Evolutionary conservation across 2,888 invertebrate genomes (phyloP), one percentile per base, ranked within the genome.

Genomic region (Drosophila kokeensis): DNA sequence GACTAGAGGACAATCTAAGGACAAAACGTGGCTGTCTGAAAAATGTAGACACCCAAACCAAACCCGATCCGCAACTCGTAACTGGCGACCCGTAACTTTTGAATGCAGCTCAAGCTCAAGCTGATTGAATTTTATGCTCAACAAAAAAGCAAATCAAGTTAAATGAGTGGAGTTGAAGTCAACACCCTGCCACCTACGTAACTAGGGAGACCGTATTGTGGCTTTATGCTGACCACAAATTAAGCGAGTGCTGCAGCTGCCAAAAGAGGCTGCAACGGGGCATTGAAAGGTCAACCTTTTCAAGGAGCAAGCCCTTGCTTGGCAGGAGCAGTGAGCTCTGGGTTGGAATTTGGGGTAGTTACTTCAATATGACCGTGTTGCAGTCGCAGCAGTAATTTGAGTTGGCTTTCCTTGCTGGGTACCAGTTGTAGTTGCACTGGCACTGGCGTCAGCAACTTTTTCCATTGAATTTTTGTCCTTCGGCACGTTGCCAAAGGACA

Each of bases 91-190:
- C 83, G 85, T 90, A 87, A 87, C 90, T 90, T 87, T 84, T 87
- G 89, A 82, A 82, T 84, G 87, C 83, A 88, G 81, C 81, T 63
- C 76, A 87, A 88, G 84, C 81, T 61, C 72, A 87, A 90, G 87
- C 89, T 87, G 87, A 87, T 87, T 87, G 87, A 87, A 87, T 87
- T 90, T 87, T 89, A 87, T 87, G 90, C 78, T 81, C 84, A 76
- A 83, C 79, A 81, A 81, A 81, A 82, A 82, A 83, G 68, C 69
- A 81, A 83, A 81, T 81, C 81, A 81, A 83, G 73, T 81, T 83
- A 73, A 81, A 74, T 70, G 69, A 81, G 77, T 87, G 78, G 68
- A 73, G 71, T 68, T 77, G 72, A 69, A 64, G 49, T 60, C 54
- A 7, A 7, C 42, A 4, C 32, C n/a, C 30, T n/a, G 5, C 13